Conservation (phyloP, 2,888 invertebrate species). For the Exocentrus adspersus region DNA sequence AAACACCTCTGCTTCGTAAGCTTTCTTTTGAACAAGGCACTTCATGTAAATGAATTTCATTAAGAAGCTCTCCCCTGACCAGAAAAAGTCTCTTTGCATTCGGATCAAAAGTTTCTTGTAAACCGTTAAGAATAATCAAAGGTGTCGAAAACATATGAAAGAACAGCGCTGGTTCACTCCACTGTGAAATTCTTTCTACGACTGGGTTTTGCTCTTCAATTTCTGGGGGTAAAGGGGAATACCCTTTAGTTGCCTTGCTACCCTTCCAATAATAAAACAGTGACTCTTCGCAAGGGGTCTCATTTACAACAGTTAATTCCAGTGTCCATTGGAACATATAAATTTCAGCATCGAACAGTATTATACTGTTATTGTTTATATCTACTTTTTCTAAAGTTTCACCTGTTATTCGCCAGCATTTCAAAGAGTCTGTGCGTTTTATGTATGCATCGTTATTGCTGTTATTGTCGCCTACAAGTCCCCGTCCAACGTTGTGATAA, state of each 20-base stretch:
- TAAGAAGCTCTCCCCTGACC: slow-evolving; percentile 43
- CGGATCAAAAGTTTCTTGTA: slow-evolving; percentile 34
- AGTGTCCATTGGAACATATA: slow-evolving; percentile 48
- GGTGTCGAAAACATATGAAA: slow-evolving; percentile 43
- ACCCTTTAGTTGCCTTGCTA: slow-evolving; percentile 45
- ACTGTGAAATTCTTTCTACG: slow-evolving; percentile 49
- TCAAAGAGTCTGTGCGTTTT: slow-evolving; percentile 25
- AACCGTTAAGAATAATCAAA: slow-evolving; percentile 40
- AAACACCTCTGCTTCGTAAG: slow-evolving; percentile 47
- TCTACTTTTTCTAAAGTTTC: slow-evolving; percentile 32
- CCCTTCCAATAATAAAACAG: slow-evolving; percentile 51
- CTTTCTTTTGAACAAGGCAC: slow-evolving; percentile 41
- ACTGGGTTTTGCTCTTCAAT: slow-evolving; percentile 44
- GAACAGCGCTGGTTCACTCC: slow-evolving; percentile 51
- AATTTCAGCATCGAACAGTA: slow-evolving; percentile 43
- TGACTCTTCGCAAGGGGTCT: slow-evolving; percentile 26
- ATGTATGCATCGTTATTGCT: slow-evolving; percentile 15
- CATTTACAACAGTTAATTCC: slow-evolving; percentile 33
- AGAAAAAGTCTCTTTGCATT: slow-evolving; percentile 42
- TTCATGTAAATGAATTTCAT: slow-evolving; percentile 50
- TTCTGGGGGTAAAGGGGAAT: slow-evolving; percentile 47
- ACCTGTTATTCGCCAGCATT: slow-evolving; percentile 44
- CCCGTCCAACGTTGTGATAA: slow-evolving; percentile 33
- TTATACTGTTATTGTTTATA: slow-evolving; percentile 26
- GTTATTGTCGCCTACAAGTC: slow-evolving; percentile 7